phyloP scores from a whole-genome alignment of 2,113 vertebrate genomes.

The Gymnobelideus leadbeateri region DNA sequence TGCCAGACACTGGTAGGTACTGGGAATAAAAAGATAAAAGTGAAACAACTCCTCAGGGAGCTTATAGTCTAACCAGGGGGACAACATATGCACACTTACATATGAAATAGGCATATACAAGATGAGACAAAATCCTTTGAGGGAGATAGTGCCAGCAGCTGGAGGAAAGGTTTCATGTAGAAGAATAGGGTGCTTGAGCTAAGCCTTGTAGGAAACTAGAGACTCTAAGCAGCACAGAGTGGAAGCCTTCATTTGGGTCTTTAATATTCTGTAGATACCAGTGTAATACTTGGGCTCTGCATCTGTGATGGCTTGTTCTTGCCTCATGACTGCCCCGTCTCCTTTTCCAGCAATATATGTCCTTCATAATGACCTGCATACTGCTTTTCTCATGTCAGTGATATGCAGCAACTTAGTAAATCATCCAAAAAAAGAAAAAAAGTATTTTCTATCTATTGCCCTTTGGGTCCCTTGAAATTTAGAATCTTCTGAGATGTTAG shows the following conservation, averaged over 20 bases:
- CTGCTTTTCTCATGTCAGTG: not conserved
- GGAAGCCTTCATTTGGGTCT: not conserved
- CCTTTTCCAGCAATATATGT: not conserved
- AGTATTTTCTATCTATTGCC: not conserved
- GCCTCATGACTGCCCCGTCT: not conserved
- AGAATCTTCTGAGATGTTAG: not conserved
- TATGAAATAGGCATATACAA: not conserved
- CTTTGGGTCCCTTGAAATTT: not conserved
- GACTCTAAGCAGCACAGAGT: not conserved
- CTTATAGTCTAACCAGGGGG: not conserved
- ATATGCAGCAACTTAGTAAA: not conserved
- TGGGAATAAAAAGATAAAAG: not conserved
- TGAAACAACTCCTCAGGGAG: not conserved
- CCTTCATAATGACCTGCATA: not conserved
- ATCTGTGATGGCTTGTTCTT: not conserved
- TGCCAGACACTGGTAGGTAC: not conserved
- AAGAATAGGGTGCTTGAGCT: not conserved
- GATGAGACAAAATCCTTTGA: not conserved
- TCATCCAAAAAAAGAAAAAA: not conserved
- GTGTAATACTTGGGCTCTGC: not conserved
- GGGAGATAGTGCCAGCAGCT: not conserved
- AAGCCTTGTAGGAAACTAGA: not conserved
- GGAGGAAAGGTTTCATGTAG: not conserved
- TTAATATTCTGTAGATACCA: not conserved
- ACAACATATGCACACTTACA: not conserved